Percentiles rank a stretch among this genome's conserved stretches.
Evolutionary conservation across 2,888 invertebrate species (phyloP).

Genomic region (Rambutsinella grinnellia): DNA sequence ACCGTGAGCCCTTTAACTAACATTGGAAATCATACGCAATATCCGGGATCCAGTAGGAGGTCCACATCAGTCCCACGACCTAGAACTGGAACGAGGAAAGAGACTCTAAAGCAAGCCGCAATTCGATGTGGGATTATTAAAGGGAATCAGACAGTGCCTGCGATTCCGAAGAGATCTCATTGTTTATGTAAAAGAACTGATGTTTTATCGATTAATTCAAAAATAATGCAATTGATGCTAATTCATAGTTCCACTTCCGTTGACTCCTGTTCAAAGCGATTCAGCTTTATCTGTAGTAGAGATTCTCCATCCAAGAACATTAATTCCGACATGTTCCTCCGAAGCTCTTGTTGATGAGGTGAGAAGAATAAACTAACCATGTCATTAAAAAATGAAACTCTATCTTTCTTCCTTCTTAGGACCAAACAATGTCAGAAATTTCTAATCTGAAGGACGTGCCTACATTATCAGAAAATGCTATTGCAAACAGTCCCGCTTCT

Average conservation of each 20-base stretch:
- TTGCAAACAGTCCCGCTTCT: no score
- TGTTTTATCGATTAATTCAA: no score
- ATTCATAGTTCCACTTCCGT: conserved; percentile 24
- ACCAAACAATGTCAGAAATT: no score
- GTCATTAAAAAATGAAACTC: no score
- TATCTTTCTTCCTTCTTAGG: no score
- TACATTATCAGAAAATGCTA: no score
- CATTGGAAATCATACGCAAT: background rate
- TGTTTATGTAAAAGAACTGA: conserved; percentile 10
- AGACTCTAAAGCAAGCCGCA: conserved; percentile 39
- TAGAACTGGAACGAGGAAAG: conserved; percentile 19
- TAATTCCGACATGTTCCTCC: conserved; percentile 30
- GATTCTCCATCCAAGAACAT: conserved; percentile 33
- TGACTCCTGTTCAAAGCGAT: conserved; percentile 26
- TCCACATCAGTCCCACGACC: conserved; percentile 31
- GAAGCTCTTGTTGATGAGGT: conserved; percentile 24
- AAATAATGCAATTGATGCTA: no score
- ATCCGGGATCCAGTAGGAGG: conserved; percentile 7
- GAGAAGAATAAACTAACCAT: no score
- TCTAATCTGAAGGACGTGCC: no score
- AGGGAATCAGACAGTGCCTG: conserved; percentile 29
- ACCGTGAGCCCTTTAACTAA: background rate
- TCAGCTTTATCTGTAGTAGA: conserved; percentile 33
- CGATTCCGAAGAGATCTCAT: conserved; percentile 32
- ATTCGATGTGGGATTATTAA: conserved; percentile 45